phyloP scores from a whole-genome alignment of 1,140 invertebrate genomes.

The Oncopodura yosiiana region DNA sequence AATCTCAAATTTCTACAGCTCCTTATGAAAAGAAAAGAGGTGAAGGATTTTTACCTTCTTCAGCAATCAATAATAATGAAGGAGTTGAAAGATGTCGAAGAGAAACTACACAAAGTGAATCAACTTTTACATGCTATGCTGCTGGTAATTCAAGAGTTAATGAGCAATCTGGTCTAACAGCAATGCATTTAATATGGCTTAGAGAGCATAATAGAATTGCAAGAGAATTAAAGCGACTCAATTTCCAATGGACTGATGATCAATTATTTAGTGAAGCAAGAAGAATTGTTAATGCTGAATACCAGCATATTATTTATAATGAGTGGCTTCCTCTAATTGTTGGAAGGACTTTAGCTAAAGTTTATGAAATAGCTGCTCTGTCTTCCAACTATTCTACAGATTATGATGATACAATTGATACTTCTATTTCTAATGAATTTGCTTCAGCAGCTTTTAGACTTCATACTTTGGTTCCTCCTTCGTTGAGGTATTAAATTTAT shows the following conservation, averaged over 20 bases:
- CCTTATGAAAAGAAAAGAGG: no score
- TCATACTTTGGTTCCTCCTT: slow-evolving; percentile 30
- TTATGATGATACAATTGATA: slow-evolving; percentile 19
- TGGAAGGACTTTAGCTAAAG: slow-evolving; percentile 40
- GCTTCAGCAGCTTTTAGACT: slow-evolving; percentile 47
- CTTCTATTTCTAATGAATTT: slow-evolving; percentile 50
- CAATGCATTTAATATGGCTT: slow-evolving; percentile 29
- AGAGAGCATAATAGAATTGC: slow-evolving; percentile 46
- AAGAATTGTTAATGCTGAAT: slow-evolving; percentile 50
- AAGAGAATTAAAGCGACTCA: slow-evolving; percentile 40
- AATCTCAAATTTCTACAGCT: no score
- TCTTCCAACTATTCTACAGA: slow-evolving; percentile 12
- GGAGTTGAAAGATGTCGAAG: no score
- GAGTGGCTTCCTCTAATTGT: slow-evolving; percentile 76
- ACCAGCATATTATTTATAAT: slow-evolving; percentile 76
- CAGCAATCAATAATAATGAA: no score
- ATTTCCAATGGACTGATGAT: slow-evolving; percentile 48
- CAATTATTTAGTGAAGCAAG: slow-evolving; percentile 43
- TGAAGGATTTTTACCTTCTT: no score
- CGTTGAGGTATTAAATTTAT: slow-evolving; percentile 5
- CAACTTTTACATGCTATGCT: no score
- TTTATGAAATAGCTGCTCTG: slow-evolving; percentile 21
- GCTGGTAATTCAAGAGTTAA: slow-evolving; percentile 70
- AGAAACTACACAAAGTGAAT: no score
- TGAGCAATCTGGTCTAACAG: slow-evolving; percentile 43